Evolutionary conservation across 2,113 vertebrate genomes (phyloP).

Genomic region (Malurus elegans): DNA sequence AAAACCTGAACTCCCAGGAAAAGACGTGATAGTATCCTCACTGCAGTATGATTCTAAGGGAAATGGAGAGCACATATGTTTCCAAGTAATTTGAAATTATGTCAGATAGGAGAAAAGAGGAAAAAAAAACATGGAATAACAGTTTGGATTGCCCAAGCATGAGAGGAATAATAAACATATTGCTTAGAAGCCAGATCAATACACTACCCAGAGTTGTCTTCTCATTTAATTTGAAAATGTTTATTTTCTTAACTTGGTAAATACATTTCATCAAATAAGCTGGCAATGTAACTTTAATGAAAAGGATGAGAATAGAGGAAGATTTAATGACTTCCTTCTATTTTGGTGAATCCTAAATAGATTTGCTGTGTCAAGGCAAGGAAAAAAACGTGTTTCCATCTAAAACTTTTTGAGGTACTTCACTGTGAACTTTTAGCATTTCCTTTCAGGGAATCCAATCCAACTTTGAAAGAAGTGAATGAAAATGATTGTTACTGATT

Average conservation of each 20-base stretch:
- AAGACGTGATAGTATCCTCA: not conserved
- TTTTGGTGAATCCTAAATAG: not conserved
- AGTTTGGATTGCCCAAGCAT: not conserved
- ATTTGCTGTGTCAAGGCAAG: not conserved
- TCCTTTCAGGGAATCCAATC: not conserved
- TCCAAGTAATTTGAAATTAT: not conserved
- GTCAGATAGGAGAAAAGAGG: not conserved
- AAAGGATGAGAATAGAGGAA: not conserved
- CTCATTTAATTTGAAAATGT: not conserved
- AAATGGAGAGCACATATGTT: not conserved
- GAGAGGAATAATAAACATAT: not conserved
- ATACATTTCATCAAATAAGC: not conserved
- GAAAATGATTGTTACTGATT: slow-evolving; percentile 13
- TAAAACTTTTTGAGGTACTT: not conserved
- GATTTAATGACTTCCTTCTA: not conserved
- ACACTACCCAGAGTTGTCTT: not conserved
- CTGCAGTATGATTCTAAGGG: rapidly evolving
- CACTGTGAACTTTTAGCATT: slow-evolving; percentile 9
- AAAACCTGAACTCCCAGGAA: not conserved
- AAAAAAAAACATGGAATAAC: not conserved
- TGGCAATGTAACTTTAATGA: not conserved
- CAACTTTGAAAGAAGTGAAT: slow-evolving; percentile 23
- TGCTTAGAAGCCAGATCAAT: not conserved
- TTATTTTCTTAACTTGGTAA: not conserved
- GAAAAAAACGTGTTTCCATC: not conserved